Evolutionary conservation across 2,113 vertebrate genomes (phyloP).

Genomic region (Porphyrio hochstetteri): DNA sequence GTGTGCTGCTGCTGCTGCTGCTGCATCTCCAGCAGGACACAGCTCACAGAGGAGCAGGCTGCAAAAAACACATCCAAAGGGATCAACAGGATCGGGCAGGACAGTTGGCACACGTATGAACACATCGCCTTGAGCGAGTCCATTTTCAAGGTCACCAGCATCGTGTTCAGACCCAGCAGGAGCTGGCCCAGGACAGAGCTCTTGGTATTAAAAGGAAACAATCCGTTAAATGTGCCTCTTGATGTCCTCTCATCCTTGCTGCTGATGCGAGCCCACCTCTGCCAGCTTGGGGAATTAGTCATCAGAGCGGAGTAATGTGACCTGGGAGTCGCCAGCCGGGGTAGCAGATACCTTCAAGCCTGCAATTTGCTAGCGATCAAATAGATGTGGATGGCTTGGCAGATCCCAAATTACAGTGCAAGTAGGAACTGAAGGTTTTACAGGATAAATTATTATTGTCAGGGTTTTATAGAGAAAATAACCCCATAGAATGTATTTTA

Average conservation of each 20-base stretch:
- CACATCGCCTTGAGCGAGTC: accelerated
- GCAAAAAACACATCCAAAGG: accelerated
- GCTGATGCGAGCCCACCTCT: not conserved
- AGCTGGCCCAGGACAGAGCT: not conserved
- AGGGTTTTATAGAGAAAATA: slow-evolving; percentile 63
- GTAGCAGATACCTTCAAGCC: not conserved
- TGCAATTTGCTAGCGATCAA: slow-evolving; percentile 19
- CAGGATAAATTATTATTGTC: slow-evolving; percentile 58
- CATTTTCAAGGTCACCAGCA: not conserved
- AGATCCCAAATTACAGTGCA: slow-evolving; percentile 39
- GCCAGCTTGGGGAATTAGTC: not conserved
- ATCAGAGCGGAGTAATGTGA: not conserved
- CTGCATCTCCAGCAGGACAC: not conserved
- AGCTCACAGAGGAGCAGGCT: accelerated
- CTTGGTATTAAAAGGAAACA: not conserved
- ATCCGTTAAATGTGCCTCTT: not conserved
- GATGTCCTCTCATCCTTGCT: not conserved
- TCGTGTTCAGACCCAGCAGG: accelerated
- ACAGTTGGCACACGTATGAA: accelerated
- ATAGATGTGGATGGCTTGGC: not conserved
- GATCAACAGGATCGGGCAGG: accelerated
- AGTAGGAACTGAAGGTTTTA: slow-evolving; percentile 44
- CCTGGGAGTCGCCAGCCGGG: accelerated
- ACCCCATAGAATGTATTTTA: slow-evolving; percentile 53
- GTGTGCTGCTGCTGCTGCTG: not conserved